Conservation (phyloP, 2,113 vertebrate species). For the Pachycephala philippinensis region DNA sequence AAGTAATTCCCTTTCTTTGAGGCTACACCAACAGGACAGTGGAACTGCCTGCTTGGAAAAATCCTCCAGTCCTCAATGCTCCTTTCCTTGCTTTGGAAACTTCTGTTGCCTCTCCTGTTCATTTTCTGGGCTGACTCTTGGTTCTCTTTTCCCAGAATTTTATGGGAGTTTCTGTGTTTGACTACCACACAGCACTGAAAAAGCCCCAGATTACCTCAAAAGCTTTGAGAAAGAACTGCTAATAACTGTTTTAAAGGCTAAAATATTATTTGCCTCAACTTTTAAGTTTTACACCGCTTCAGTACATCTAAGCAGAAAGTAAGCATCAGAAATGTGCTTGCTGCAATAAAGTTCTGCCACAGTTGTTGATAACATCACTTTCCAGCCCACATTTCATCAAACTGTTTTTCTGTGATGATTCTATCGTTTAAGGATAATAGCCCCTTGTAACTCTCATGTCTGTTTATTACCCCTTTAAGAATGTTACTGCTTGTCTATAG, state of each 20-base stretch:
- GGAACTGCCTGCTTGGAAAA: not conserved
- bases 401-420: not conserved
- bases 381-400: not conserved
- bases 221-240: not conserved
- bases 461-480: not conserved
- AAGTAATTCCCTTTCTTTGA: not conserved
- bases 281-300: not conserved
- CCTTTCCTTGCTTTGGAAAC: not conserved
- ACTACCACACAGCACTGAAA: not conserved
- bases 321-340: not conserved
- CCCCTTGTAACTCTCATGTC: rapidly evolving
- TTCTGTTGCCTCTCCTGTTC: not conserved
- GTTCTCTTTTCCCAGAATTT: not conserved
- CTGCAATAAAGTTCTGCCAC: not conserved
- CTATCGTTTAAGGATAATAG: not conserved
- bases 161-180: not conserved
- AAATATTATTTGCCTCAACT: not conserved
- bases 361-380: not conserved
- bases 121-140: not conserved
- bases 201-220: not conserved
- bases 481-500: not conserved
- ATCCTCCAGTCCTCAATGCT: not conserved
- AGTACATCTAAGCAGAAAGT: not conserved
- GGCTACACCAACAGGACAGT: not conserved
- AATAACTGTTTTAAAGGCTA: not conserved